Conservation (phyloP, 2,888 invertebrate species). For the Achlya flavicornis region DNA sequence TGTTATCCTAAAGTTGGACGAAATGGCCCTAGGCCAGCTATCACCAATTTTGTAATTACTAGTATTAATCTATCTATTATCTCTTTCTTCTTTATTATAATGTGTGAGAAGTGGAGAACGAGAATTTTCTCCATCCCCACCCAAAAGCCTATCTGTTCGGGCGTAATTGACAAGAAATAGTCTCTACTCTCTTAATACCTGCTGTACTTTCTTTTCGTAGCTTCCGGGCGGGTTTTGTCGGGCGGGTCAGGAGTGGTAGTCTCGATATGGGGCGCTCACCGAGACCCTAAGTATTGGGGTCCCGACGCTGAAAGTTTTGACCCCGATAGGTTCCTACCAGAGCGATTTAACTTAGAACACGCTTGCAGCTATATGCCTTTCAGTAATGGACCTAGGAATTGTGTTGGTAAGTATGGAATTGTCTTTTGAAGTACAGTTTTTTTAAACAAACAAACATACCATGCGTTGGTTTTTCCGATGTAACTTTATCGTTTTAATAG, state of each 20-base stretch:
- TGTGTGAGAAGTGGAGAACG: no score
- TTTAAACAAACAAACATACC: background rate
- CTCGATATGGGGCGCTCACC: slow-evolving; percentile 78
- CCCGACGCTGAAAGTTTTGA: slow-evolving; percentile 85
- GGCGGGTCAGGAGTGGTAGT: slow-evolving; percentile 76
- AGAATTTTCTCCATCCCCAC: no score
- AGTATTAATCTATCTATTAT: no score
- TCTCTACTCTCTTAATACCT: background rate
- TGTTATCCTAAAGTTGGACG: no score
- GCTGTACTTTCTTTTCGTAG: slow-evolving; percentile 34
- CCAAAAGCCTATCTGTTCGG: no score
- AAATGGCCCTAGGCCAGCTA: no score
- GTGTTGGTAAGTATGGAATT: slow-evolving; percentile 68
- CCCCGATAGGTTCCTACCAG: slow-evolving; percentile 85
- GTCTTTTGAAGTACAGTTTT: background rate
- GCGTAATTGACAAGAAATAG: no score
- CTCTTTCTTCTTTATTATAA: no score
- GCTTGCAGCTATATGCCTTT: slow-evolving; percentile 79
- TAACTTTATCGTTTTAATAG: no score
- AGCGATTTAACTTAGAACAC: slow-evolving; percentile 67
- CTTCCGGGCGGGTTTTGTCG: slow-evolving; percentile 69
- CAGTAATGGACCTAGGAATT: slow-evolving; percentile 80
- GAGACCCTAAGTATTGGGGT: slow-evolving; percentile 84
- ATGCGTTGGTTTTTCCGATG: no score
- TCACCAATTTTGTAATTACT: no score